Conservation (phyloP, 2,888 invertebrate species). For the Sminthurides aquaticus region DNA sequence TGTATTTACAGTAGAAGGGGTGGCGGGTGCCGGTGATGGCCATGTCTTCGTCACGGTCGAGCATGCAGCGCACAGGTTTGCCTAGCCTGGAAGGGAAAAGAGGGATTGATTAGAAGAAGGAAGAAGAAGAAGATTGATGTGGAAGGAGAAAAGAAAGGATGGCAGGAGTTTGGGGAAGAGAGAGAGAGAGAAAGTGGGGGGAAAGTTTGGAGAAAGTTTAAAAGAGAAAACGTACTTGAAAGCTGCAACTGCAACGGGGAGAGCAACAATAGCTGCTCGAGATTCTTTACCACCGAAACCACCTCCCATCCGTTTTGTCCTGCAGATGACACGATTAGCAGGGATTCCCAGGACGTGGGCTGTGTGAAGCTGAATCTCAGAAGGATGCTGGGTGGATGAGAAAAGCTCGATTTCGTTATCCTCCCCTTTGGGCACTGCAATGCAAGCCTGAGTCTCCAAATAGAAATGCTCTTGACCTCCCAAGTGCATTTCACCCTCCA, state of each 20-base stretch:
- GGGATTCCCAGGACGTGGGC: conserved; percentile 47
- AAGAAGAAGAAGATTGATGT: background rate
- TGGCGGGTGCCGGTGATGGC: conserved; percentile 77
- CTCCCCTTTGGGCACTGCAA: conserved; percentile 55
- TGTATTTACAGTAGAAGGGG: conserved; percentile 79
- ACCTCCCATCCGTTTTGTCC: conserved; percentile 64
- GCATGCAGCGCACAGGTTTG: conserved; percentile 74
- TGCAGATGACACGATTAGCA: conserved; percentile 43
- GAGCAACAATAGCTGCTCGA: conserved; percentile 57
- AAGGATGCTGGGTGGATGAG: conserved; percentile 68
- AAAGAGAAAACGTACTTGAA: conserved; percentile 50
- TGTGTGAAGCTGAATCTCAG: conserved; percentile 30
- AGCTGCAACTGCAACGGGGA: conserved; percentile 76
- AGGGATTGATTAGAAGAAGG: background rate
- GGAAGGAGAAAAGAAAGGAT: background rate
- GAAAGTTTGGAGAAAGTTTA: background rate
- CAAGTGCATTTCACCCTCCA: conserved; percentile 70
- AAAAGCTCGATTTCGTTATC: conserved; percentile 78
- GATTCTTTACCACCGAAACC: conserved; percentile 96
- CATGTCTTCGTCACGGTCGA: conserved; percentile 95
- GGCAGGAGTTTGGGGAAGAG: no score
- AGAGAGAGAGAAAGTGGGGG: background rate
- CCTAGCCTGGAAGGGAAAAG: no score
- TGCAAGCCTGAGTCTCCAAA: conserved; percentile 64
- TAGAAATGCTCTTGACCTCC: conserved; percentile 98